Evolutionary conservation across 2,888 invertebrate species (phyloP), one percentile per base, ranked within the genome.

Genomic region (Coelopa pilipes): DNA sequence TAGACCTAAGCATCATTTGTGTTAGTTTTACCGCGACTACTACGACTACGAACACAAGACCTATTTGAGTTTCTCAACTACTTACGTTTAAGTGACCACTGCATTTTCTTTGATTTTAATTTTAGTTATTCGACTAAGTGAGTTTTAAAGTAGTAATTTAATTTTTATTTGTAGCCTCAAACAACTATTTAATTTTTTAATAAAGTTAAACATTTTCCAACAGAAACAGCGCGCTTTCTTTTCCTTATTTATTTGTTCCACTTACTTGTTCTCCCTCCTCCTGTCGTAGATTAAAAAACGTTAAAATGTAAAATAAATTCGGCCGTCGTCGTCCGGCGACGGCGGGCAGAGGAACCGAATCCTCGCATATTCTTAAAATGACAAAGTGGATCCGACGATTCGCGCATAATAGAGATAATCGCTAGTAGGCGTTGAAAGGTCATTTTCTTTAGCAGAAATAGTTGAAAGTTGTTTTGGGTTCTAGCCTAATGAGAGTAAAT

Each of bases 331-430:
- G 15, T 62, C 24, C 62, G 24, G 7, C 17, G 19, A 47, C 50
- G 53, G 53, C 21, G 74, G 75, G 76, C 75, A 82, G 81, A 82
- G 81, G 82, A 82, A 82, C 74, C 73, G 67, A 82, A 80, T 81
- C 80, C 82, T 82, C 82, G 82, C 82, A 78, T 66, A 71, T 71
- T 74, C 73, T n/a, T 15, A 10, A 19, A 57, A 50, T 17, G 17
- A 72, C 19, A 78, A 34, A 73, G 71, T 50, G 47, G 24, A 72
- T 67, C 60, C 46, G 65, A 46, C 34, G 34, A 34, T 34, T 34
- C 7, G 34, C 34, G 34, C 34, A 34, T 34, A 34, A 34, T 7
- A 34, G 34, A 34, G 7, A 4, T 7, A 7, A 34, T 34, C 34
- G 34, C 2, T 4, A 34, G 34, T 34, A 34, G 34, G 68, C 60